Conservation (phyloP, 1,140 invertebrate genomes). For the Danaus melanippus region DNA sequence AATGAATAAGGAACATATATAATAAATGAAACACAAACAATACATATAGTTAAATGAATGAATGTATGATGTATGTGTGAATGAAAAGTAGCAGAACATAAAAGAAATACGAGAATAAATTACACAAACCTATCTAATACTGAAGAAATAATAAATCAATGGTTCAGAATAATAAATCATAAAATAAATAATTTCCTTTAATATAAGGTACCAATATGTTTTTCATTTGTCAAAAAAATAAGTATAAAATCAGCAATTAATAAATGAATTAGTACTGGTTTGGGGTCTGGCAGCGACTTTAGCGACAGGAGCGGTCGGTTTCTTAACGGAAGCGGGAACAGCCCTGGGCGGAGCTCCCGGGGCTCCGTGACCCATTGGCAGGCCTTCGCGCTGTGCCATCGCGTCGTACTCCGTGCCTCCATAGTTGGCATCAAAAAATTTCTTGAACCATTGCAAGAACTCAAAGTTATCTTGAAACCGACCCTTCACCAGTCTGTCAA, state of each 20-base stretch:
- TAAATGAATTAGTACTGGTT: constrained; percentile 72
- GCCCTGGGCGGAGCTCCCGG: constrained; percentile 72
- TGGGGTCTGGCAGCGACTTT: constrained; percentile 72
- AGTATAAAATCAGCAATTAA: constrained; percentile 21
- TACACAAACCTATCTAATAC: constrained; percentile 6
- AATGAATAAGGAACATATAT: too few relatives aligned
- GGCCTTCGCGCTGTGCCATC: constrained; percentile 81
- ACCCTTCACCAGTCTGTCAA: constrained; percentile 97
- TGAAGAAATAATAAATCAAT: constrained; percentile 12
- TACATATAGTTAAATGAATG: background rate
- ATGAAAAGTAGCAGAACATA: constrained; percentile 7
- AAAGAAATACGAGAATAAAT: constrained; percentile 6
- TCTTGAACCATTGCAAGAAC: constrained; percentile 99
- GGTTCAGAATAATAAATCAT: constrained; percentile 3
- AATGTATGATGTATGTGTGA: background rate
- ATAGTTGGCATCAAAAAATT: constrained; percentile 99
- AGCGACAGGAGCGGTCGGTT: constrained; percentile 62
- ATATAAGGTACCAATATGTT: background rate
- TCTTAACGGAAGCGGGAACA: constrained; percentile 57
- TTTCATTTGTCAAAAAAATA: constrained; percentile 5
- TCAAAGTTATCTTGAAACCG: constrained; percentile 99
- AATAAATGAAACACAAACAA: background rate
- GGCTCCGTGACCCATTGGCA: constrained; percentile 80
- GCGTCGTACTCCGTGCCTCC: constrained; percentile 96
- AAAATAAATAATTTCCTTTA: constrained; percentile 1